These are phyloP conservation scores for Halisarca cf. caerulea DNA, from an alignment of 37 sponge, comb jelly and placozoan genomes.

Conservation along the genomic window DNA sequence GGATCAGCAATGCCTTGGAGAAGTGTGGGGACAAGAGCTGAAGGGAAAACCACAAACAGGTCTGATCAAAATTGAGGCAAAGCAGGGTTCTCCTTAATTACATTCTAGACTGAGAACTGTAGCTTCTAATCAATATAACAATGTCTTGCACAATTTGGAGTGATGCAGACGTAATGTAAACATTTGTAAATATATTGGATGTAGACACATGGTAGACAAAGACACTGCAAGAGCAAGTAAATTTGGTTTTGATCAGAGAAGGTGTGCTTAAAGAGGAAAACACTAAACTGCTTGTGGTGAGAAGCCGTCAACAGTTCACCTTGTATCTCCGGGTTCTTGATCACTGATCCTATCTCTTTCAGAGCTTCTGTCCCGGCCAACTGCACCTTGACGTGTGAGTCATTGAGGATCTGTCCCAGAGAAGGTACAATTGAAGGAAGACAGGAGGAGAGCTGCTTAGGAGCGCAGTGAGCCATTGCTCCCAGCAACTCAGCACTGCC, in stretches of 20 bases:
- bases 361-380: conserved; percentile 83
- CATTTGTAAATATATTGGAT: no score
- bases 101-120: no score
- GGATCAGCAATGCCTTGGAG: conserved; percentile 82
- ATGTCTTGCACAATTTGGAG: no score
- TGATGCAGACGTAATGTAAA: no score
- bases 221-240: no score
- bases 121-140: no score
- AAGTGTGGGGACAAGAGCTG: conserved; percentile 79
- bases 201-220: no score
- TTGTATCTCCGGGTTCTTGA: conserved; percentile 99
- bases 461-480: conserved; percentile 98
- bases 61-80: no score
- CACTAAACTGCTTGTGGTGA: no score
- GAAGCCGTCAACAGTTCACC: neutral
- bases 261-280: no score
- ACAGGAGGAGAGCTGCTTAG: conserved; percentile 97
- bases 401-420: conserved; percentile 87
- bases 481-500: conserved; percentile 96
- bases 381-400: conserved; percentile 98
- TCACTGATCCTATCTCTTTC: conserved; percentile 97
- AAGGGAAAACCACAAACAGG: neutral
- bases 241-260: no score
- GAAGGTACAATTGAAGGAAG: conserved; percentile 94
- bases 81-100: no score